These are phyloP conservation scores for Habropoda laboriosa DNA, from an alignment of 1,140 invertebrate species.

Conservation along the genomic window DNA sequence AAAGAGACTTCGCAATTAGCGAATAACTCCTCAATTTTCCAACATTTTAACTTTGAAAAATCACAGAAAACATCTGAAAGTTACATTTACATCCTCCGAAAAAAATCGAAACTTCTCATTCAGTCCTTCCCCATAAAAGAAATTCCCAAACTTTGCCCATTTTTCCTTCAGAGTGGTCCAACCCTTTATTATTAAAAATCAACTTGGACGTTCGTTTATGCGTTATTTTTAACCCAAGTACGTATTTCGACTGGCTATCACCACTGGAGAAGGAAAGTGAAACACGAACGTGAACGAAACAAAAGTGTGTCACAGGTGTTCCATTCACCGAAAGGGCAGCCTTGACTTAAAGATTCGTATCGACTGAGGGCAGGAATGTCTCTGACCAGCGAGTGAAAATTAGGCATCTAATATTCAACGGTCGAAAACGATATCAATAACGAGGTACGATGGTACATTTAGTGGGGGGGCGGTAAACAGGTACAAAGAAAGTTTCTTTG, in stretches of 20 bases:
- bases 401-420: not conserved
- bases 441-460: not conserved
- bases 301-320: not conserved
- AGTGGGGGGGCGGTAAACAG: constrained; percentile 29
- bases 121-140: too few species aligned
- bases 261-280: constrained; percentile 16
- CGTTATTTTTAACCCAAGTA: not conserved
- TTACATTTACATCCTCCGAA: too few species aligned
- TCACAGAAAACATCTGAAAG: too few species aligned
- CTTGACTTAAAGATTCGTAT: constrained; percentile 16
- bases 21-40: too few species aligned
- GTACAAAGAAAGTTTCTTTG: constrained; percentile 61
- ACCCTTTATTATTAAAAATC: too few species aligned
- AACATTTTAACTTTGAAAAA: too few species aligned
- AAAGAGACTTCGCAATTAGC: too few species aligned
- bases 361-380: constrained; percentile 13
- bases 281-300: not conserved
- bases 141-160: too few species aligned
- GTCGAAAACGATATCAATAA: not conserved
- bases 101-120: too few species aligned
- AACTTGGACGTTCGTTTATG: too few species aligned
- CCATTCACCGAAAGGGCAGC: constrained; percentile 28
- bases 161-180: too few species aligned
- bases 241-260: not conserved
- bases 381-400: constrained; percentile 2